A percentile compares a stretch with the other conserved stretches of the same genome.
Conservation (phyloP, 2,888 invertebrate genomes). For the Ophonus ardosiacus region DNA sequence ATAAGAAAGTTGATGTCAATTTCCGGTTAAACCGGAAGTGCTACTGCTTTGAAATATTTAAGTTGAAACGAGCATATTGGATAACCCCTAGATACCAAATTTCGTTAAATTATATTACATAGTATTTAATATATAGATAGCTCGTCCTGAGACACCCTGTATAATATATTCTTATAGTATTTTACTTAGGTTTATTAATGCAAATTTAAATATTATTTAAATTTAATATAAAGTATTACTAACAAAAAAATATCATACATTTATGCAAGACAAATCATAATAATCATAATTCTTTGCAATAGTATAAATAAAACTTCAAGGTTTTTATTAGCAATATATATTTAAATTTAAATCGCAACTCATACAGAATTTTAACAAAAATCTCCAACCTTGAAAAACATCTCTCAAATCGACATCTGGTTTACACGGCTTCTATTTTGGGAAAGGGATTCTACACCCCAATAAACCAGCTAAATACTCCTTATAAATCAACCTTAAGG, state of each 20-base stretch:
- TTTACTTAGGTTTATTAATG: no score
- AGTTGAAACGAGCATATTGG: no score
- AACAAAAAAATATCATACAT: background rate
- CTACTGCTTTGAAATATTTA: no score
- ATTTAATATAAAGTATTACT: no score
- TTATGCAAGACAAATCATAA: background rate
- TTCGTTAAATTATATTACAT: no score
- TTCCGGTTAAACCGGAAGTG: no score
- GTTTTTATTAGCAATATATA: background rate
- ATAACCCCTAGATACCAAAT: no score
- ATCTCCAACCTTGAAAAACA: conserved; percentile 8
- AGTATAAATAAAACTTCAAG: conserved; percentile 7
- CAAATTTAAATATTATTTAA: no score
- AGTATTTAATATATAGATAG: no score
- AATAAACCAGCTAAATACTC: conserved; percentile 18
- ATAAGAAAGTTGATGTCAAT: no score
- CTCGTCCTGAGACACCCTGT: no score
- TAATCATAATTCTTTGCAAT: background rate
- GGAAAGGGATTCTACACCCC: conserved; percentile 34
- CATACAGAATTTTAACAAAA: background rate
- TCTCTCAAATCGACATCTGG: conserved; percentile 31
- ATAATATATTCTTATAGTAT: no score
- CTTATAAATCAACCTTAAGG: background rate
- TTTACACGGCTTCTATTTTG: conserved; percentile 56
- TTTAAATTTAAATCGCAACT: background rate